Conservation (phyloP, 1,140 invertebrate species). For the Plectus sambesii region DNA sequence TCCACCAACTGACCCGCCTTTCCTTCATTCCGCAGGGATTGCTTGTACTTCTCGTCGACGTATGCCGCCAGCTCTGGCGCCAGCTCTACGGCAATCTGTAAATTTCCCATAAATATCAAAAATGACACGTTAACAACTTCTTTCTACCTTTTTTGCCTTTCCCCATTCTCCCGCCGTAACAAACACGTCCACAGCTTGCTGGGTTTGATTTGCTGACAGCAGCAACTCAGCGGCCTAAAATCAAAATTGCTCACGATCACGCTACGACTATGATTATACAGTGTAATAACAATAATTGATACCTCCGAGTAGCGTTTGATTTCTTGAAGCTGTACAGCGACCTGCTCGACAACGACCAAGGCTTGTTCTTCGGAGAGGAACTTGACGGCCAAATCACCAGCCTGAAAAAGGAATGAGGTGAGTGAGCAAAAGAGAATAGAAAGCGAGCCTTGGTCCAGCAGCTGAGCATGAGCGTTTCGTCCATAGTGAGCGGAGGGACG, state of each 20-base stretch:
- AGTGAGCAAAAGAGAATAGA: conserved; percentile 5
- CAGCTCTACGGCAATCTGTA: conserved; percentile 68
- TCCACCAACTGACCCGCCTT: conserved; percentile 68
- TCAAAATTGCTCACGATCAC: too few species aligned
- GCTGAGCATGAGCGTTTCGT: conserved; percentile 56
- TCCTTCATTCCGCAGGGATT: conserved; percentile 63
- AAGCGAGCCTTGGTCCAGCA: conserved; percentile 54
- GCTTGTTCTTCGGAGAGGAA: conserved; percentile 60
- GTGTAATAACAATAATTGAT: too few species aligned
- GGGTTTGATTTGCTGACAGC: conserved; percentile 63
- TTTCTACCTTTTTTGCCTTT: conserved; percentile 46
- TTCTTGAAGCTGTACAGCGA: conserved; percentile 46
- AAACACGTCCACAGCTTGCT: conserved; percentile 71
- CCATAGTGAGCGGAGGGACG: conserved; percentile 47
- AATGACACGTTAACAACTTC: neutral
- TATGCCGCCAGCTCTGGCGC: conserved; percentile 64
- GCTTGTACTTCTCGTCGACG: conserved; percentile 69
- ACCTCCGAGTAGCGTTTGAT: conserved; percentile 50
- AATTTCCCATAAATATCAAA: too few species aligned
- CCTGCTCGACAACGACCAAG: conserved; percentile 52
- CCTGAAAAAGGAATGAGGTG: conserved; percentile 38
- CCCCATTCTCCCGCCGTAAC: conserved; percentile 57
- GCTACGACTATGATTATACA: too few species aligned
- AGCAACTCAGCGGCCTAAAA: conserved; percentile 64
- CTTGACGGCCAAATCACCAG: conserved; percentile 60